phyloP scores from a whole-genome alignment of 2,888 invertebrate genomes.

The Aquatica leii region DNA sequence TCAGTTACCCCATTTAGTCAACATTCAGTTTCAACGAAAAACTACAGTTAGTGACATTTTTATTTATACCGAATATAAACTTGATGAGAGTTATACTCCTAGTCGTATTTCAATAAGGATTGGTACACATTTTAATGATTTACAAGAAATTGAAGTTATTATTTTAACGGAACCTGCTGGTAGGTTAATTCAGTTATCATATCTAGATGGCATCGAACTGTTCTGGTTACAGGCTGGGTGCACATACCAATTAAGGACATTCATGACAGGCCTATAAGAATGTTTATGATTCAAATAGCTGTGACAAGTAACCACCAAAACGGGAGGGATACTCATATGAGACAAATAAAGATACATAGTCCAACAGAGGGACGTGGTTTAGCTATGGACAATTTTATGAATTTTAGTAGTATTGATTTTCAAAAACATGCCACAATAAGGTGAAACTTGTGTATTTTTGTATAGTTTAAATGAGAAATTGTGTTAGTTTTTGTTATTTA shows the following conservation, averaged over 20 bases:
- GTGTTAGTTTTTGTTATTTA: not conserved
- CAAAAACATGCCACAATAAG: conserved; percentile 84
- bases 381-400: conserved; percentile 75
- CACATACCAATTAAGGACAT: conserved; percentile 91
- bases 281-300: conserved; percentile 96
- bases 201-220: too few species aligned
- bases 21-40: conserved; percentile 94
- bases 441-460: conserved; percentile 61
- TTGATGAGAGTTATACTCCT: conserved; percentile 99
- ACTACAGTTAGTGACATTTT: conserved; percentile 95
- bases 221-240: conserved; percentile 83
- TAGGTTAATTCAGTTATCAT: conserved; percentile 54
- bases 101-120: conserved; percentile 92
- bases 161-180: conserved; percentile 92
- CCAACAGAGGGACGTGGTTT: conserved; percentile 75
- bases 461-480: too few species aligned
- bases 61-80: conserved; percentile 96
- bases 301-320: conserved; percentile 99
- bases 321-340: conserved; percentile 97
- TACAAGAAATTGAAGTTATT: conserved; percentile 94
- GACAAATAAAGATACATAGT: conserved; percentile 95
- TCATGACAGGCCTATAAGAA: conserved; percentile 85
- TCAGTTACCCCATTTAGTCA: conserved; percentile 95
- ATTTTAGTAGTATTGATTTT: conserved; percentile 83
- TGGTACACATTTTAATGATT: conserved; percentile 95